phyloP scores from a whole-genome alignment of 2,888 invertebrate species.

The Mesorhabditis sp. region DNA sequence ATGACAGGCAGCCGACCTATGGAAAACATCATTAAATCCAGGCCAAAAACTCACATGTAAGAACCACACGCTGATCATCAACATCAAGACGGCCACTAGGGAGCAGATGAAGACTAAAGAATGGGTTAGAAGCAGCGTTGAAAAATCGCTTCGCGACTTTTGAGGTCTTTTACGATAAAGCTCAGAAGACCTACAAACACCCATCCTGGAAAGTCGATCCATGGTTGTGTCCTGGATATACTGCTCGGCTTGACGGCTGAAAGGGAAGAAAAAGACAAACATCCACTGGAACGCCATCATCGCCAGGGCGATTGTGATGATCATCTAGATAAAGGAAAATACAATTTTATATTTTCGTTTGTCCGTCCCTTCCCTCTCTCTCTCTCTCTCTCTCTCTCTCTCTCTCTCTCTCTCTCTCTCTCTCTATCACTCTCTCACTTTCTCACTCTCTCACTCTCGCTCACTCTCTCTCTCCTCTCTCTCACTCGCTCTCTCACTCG shows the following conservation, averaged over 20 bases:
- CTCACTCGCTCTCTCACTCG: not conserved
- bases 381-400: not conserved
- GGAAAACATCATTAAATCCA: not conserved
- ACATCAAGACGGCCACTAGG: not conserved
- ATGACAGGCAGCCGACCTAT: not conserved
- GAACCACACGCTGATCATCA: not conserved
- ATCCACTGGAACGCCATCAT: constrained; percentile 2
- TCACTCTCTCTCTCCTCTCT: not conserved
- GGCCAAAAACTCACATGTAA: not conserved
- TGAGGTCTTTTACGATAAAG: not conserved
- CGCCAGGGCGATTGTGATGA: not conserved
- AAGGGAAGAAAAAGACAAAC: constrained; percentile 3
- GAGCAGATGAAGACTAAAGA: not conserved
- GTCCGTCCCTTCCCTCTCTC: not conserved
- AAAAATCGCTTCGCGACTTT: not conserved
- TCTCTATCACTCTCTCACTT: too few species aligned
- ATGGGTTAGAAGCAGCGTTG: not conserved
- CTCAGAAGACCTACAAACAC: not conserved
- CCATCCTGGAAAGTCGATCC: not conserved
- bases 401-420: not conserved
- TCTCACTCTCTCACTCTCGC: not conserved
- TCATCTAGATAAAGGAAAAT: not conserved
- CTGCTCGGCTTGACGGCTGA: not conserved
- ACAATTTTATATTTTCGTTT: not conserved
- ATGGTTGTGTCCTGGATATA: not conserved